phyloP scores from a whole-genome alignment of 1,140 invertebrate species.

The Trichomalopsis sarcophagae region DNA sequence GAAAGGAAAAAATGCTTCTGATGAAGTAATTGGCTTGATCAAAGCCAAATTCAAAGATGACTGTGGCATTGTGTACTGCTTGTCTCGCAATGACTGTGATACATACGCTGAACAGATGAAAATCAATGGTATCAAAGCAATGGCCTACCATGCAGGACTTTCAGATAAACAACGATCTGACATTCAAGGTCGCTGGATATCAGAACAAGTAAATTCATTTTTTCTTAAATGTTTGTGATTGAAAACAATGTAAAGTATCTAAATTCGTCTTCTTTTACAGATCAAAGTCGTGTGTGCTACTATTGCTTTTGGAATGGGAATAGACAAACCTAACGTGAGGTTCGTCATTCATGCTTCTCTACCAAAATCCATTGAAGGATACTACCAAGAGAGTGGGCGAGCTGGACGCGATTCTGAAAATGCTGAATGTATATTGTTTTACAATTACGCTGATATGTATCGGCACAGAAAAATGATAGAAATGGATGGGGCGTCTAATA shows the following conservation, averaged over 20 bases:
- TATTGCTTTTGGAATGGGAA: constrained; percentile 98
- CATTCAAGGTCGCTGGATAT: constrained; percentile 89
- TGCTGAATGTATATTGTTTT: constrained; percentile 91
- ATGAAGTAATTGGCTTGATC: constrained; percentile 85
- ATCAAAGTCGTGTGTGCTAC: constrained; percentile 87
- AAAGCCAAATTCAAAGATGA: constrained; percentile 79
- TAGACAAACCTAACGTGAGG: constrained; percentile 94
- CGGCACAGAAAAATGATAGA: constrained; percentile 85
- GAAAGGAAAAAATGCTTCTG: constrained; percentile 78
- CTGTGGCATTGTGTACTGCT: constrained; percentile 96
- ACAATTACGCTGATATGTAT: constrained; percentile 87
- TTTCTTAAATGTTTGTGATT: not conserved
- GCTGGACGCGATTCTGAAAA: constrained; percentile 93
- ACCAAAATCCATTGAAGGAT: constrained; percentile 98
- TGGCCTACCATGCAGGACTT: constrained; percentile 93
- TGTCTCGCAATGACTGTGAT: constrained; percentile 96
- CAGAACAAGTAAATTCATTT: constrained; percentile 77
- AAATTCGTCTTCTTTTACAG: constrained; percentile 46
- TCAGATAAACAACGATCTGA: constrained; percentile 80
- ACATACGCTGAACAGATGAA: constrained; percentile 80
- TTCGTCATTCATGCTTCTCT: constrained; percentile 94
- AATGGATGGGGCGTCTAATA: constrained; percentile 72
- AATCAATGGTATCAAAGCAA: constrained; percentile 81
- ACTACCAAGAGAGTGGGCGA: constrained; percentile 98
- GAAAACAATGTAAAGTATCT: not conserved